phyloP scores from a whole-genome alignment of 2,797 vertebrate genomes.

The Apodemus agrarius region DNA sequence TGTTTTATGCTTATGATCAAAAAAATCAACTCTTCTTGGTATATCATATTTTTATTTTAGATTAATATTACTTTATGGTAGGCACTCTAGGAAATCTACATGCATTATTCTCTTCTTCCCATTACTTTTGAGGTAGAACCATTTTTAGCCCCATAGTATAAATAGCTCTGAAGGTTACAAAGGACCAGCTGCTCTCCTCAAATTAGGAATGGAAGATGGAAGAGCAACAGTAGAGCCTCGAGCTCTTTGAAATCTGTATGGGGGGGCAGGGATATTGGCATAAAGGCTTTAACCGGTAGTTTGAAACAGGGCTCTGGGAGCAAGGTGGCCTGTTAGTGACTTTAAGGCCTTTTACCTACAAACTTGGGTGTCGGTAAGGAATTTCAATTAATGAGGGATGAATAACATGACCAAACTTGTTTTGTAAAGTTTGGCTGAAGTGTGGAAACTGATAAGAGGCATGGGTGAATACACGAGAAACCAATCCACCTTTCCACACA shows the following conservation, averaged over 20 bases:
- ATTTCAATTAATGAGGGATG: neutral
- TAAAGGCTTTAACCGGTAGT: neutral
- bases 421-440: constrained; percentile 14
- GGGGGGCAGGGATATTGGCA: neutral
- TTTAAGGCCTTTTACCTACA: constrained; percentile 32
- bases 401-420: neutral
- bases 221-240: neutral
- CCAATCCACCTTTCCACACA: neutral
- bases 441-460: neutral
- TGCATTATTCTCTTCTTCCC: constrained; percentile 57
- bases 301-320: neutral
- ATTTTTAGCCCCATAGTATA: constrained; percentile 50
- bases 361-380: neutral
- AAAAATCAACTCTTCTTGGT: constrained; percentile 3
- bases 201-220: constrained; percentile 28
- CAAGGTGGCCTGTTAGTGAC: neutral
- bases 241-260: neutral
- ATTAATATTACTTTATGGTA: constrained; percentile 41
- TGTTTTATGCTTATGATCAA: neutral
- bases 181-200: constrained; percentile 31
- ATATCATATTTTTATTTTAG: constrained; percentile 36
- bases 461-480: neutral
- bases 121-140: constrained; percentile 73
- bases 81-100: constrained; percentile 65
- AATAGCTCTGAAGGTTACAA: constrained; percentile 36